phyloP scores from a whole-genome alignment of 2,797 vertebrate species.

The Crocodylus rhombifer region DNA sequence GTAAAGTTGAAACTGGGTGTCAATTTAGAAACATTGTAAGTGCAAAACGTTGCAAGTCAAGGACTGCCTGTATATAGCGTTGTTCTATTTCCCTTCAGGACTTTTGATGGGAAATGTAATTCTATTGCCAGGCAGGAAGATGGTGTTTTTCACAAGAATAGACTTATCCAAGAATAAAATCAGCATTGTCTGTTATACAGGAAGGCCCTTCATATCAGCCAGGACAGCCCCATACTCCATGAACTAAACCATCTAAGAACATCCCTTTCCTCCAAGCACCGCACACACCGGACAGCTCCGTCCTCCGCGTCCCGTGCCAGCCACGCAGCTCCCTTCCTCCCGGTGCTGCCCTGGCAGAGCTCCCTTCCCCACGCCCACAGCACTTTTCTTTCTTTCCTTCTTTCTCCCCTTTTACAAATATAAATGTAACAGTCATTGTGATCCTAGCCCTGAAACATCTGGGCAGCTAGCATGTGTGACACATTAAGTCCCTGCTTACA shows the following conservation, averaged over 20 bases:
- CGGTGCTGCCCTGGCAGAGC: too few relatives aligned
- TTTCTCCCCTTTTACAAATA: neutral
- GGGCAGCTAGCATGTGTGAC: neutral
- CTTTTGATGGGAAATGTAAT: constrained; percentile 9
- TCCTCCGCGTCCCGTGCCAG: neutral
- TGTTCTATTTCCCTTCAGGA: constrained; percentile 3
- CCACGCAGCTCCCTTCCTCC: neutral
- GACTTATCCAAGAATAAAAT: neutral
- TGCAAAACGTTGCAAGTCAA: too few relatives aligned
- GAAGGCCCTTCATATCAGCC: neutral
- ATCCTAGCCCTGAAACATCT: neutral
- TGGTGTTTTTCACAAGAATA: neutral
- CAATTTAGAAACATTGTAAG: too few relatives aligned
- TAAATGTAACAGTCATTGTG: neutral
- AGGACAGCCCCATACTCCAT: neutral
- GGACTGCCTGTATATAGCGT: neutral
- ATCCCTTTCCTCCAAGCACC: neutral
- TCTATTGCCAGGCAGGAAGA: constrained; percentile 13
- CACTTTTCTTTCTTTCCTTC: neutral
- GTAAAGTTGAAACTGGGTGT: too few relatives aligned
- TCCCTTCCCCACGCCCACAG: neutral
- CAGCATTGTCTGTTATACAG: neutral
- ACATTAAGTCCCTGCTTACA: neutral
- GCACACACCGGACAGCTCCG: neutral
- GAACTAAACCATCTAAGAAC: too few relatives aligned